These are phyloP conservation scores for Xenops minutus DNA, from an alignment of 2,797 vertebrate species.

Conservation along the genomic window DNA sequence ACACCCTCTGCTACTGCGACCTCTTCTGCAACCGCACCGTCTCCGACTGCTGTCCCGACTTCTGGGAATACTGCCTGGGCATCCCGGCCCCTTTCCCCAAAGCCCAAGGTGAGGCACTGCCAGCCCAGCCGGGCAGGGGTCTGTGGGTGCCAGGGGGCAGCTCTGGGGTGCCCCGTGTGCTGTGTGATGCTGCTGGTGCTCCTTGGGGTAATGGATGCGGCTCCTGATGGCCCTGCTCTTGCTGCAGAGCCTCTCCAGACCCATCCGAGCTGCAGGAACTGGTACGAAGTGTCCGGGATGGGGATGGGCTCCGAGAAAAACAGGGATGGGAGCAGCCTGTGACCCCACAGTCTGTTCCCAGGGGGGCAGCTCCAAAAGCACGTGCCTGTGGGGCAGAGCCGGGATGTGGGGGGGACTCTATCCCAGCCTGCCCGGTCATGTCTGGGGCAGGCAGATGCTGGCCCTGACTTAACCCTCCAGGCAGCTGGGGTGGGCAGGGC, in stretches of 20 bases:
- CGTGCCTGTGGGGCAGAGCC: not conserved
- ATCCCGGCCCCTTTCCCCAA: conserved; percentile 67
- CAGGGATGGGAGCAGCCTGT: not conserved
- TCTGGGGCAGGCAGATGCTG: conserved; percentile 35
- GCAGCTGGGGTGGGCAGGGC: not conserved
- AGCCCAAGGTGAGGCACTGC: conserved; percentile 55
- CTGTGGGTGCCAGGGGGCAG: not conserved
- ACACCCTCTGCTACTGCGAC: conserved; percentile 96
- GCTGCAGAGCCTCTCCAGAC: rapidly evolving
- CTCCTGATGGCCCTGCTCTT: rapidly evolving
- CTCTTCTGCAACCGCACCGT: conserved; percentile 97
- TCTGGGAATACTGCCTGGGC: conserved; percentile 90
- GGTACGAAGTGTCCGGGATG: rapidly evolving
- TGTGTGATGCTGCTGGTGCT: not conserved
- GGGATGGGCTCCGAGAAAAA: not conserved
- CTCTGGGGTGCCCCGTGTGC: not conserved
- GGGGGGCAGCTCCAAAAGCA: not conserved
- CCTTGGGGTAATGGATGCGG: not conserved
- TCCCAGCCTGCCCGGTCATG: not conserved
- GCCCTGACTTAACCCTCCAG: not conserved
- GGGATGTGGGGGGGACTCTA: not conserved
- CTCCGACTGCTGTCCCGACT: conserved; percentile 97
- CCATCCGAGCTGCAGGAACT: rapidly evolving
- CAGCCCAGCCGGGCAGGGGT: not conserved
- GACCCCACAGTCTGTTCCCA: rapidly evolving